Conservation (phyloP, 2,113 vertebrate genomes). For the Piprites chloris region DNA sequence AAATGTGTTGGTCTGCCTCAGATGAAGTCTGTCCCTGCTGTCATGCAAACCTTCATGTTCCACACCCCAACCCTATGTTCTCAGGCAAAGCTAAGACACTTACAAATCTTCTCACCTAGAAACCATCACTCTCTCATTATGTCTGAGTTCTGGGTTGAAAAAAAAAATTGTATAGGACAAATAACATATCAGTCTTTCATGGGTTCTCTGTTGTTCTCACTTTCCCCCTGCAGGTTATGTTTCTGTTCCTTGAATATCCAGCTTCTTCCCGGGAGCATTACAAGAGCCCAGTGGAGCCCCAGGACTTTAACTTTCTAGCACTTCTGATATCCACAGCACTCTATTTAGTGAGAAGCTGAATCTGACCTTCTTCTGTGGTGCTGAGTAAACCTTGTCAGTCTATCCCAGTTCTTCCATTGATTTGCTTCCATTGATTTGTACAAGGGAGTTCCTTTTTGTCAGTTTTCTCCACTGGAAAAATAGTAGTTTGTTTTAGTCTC, state of each 20-base stretch:
- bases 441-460: not conserved
- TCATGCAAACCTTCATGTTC: rapidly evolving
- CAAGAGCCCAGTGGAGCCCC: not conserved
- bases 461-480: not conserved
- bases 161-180: not conserved
- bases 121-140: not conserved
- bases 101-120: not conserved
- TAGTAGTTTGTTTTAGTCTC: not conserved
- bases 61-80: not conserved
- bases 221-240: not conserved
- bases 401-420: not conserved
- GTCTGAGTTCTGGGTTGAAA: not conserved
- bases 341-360: not conserved
- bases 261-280: not conserved
- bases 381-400: not conserved
- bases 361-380: not conserved
- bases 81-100: not conserved
- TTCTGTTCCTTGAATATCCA: not conserved
- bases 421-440: not conserved
- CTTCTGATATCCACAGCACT: not conserved
- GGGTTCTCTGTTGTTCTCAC: not conserved
- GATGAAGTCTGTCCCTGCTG: not conserved
- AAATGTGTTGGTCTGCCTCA: not conserved
- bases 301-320: not conserved
- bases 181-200: not conserved